Evolutionary conservation across 1,140 invertebrate species (phyloP).

Genomic region (Drosophila malerkotliana): DNA sequence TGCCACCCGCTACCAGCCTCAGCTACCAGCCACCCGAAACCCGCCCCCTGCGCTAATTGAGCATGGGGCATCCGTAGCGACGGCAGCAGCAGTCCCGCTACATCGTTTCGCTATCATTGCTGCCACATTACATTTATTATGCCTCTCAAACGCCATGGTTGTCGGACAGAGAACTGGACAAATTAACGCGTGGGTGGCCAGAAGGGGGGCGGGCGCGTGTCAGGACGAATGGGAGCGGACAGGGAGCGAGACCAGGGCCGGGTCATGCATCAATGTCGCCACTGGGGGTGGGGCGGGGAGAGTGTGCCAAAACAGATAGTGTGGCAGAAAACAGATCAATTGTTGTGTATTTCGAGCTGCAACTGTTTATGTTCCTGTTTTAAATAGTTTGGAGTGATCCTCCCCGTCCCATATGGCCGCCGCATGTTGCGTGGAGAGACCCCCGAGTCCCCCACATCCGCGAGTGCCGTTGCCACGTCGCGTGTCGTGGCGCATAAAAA

Average conservation of each 20-base stretch:
- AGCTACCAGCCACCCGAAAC: too few relatives aligned
- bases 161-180: constrained; percentile 67
- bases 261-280: constrained; percentile 73
- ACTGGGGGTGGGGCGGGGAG: background rate
- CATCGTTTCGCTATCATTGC: constrained; percentile 48
- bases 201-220: constrained; percentile 11
- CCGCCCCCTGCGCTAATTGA: constrained; percentile 38
- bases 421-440: constrained; percentile 45
- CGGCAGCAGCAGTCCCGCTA: constrained; percentile 16
- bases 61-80: constrained; percentile 27
- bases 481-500: constrained; percentile 67
- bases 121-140: constrained; percentile 70
- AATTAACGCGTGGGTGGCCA: constrained; percentile 69
- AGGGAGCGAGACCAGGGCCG: background rate
- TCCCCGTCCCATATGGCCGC: constrained; percentile 47
- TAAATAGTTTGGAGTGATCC: constrained; percentile 13
- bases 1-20: too few relatives aligned
- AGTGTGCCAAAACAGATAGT: constrained; percentile 8
- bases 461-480: constrained; percentile 44
- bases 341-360: background rate
- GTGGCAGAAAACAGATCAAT: background rate
- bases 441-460: too few relatives aligned
- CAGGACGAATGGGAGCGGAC: background rate
- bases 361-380: background rate
- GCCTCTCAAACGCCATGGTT: constrained; percentile 57